Conservation (phyloP, 2,113 vertebrate genomes). For the Cyanistes caeruleus region DNA sequence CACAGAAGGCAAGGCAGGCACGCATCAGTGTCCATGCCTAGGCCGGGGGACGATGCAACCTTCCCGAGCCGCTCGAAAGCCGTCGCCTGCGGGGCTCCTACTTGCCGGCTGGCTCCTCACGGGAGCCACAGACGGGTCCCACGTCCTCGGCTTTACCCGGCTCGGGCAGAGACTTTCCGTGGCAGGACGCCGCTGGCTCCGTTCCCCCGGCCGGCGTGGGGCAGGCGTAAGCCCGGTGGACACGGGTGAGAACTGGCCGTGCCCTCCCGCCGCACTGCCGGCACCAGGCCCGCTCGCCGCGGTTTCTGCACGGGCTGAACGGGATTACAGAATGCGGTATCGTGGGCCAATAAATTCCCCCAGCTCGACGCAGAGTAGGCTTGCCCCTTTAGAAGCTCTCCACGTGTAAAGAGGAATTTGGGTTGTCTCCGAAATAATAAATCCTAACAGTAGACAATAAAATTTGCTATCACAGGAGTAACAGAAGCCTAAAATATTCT, state of each 20-base stretch:
- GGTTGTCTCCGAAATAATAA: conserved; percentile 74
- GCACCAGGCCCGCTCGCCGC: not conserved
- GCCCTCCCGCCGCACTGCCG: not conserved
- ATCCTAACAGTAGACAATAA: conserved; percentile 75
- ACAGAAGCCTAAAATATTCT: conserved; percentile 82
- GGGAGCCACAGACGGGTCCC: accelerated
- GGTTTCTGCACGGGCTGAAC: not conserved
- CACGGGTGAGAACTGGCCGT: not conserved
- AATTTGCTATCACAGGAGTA: conserved; percentile 76
- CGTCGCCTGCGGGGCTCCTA: accelerated
- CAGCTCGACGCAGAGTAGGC: not conserved
- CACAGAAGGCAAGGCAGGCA: not conserved
- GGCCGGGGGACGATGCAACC: accelerated
- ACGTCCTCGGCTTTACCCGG: too few relatives aligned
- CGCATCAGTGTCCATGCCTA: accelerated
- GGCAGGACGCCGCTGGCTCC: accelerated
- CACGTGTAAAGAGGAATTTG: not conserved
- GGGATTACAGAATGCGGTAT: not conserved
- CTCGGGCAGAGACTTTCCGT: accelerated
- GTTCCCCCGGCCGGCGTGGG: not conserved
- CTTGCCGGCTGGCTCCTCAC: not conserved
- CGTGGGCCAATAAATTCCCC: not conserved
- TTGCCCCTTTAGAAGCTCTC: conserved; percentile 46
- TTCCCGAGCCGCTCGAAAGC: too few relatives aligned
- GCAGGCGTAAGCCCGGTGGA: not conserved